Evolutionary conservation across 2,113 vertebrate genomes (phyloP).

Genomic region (Coptodon bakossiorum): DNA sequence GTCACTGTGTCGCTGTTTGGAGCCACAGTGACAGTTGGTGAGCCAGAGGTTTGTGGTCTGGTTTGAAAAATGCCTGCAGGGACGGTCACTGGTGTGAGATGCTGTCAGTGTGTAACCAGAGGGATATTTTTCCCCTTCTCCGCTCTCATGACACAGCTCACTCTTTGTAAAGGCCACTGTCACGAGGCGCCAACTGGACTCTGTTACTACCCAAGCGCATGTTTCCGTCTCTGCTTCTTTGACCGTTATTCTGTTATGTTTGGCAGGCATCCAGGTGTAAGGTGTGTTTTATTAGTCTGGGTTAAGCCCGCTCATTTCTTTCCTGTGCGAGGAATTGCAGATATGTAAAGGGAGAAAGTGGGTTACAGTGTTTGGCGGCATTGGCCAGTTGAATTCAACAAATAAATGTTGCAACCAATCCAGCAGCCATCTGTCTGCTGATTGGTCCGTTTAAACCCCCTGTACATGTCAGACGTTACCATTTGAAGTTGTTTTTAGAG

Average conservation of each 20-base stretch:
- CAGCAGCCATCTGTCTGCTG: background rate
- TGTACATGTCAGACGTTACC: background rate
- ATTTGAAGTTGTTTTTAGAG: background rate
- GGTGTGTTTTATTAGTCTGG: constrained; percentile 58
- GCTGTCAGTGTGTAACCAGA: constrained; percentile 18
- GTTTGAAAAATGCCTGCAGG: constrained; percentile 33
- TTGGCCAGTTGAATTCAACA: background rate
- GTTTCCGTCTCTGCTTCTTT: constrained; percentile 33
- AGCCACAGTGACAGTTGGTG: constrained; percentile 18
- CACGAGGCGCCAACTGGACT: constrained; percentile 11
- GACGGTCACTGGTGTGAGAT: background rate
- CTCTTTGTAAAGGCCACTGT: constrained; percentile 20
- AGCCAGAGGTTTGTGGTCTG: background rate
- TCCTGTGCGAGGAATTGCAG: constrained; percentile 4
- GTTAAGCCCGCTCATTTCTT: constrained; percentile 14
- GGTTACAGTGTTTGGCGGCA: background rate
- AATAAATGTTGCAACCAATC: background rate
- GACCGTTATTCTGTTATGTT: constrained; percentile 36
- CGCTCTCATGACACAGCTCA: background rate
- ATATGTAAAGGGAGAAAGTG: background rate
- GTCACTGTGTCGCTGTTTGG: constrained; percentile 2
- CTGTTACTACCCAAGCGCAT: background rate
- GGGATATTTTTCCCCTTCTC: background rate
- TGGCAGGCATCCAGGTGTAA: constrained; percentile 44
- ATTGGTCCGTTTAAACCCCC: constrained; percentile 33